Base-by-base conservation (phyloP, 2,113 vertebrate genomes). In the Elgaria multicarinata region DNA sequence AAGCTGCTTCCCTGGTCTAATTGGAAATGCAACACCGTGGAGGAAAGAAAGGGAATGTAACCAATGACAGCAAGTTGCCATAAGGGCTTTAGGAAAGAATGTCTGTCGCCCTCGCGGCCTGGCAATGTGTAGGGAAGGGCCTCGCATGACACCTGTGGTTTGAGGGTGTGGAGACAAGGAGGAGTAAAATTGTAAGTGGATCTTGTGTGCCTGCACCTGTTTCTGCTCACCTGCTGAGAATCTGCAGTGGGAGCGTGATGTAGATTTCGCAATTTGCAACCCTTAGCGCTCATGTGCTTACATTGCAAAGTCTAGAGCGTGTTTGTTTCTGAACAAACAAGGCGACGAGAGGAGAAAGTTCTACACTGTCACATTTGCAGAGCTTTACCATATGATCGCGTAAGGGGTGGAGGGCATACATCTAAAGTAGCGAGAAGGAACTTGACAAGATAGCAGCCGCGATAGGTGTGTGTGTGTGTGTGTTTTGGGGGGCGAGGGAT, bases 211-310 rank as follows among this genome's bases (percentile, higher is more conserved):
- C 66, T 20, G 64, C 67, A 89, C 81, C n/a, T 58, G 58, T 85
- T 55, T 55, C n/a, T 87, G 12, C 84, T 46, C 91, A 85, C 71
- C 79, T 86, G 71, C 0, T 86, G 18, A 55, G 77, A 78, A 39
- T 0, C 6, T 7, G 39, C 72, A 58, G 14, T n/a, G 46, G 31
- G 80, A 46, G 36, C 22, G 66, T 55, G 75, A 24, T 12, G 39
- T 62, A 36, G 83, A 77, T 67, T 87, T 62, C 86, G 24, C 90
- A 87, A 86, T 84, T 79, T n/a, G n/a, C 69, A 67, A 0, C 4
- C 62, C 64, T 0, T n/a, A 39, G 20, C 0, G 39, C 6, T 1
- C 0, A 6, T 0, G 0, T 4, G 33, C 20, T 1, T 39, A 28
- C 16, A 14, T 42, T 67, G n/a, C 6, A 44, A 26, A 26, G 20